Evolutionary conservation across 2,113 vertebrate genomes (phyloP), one percentile per base, ranked within the genome.

Genomic region (Hipposideros armiger): DNA sequence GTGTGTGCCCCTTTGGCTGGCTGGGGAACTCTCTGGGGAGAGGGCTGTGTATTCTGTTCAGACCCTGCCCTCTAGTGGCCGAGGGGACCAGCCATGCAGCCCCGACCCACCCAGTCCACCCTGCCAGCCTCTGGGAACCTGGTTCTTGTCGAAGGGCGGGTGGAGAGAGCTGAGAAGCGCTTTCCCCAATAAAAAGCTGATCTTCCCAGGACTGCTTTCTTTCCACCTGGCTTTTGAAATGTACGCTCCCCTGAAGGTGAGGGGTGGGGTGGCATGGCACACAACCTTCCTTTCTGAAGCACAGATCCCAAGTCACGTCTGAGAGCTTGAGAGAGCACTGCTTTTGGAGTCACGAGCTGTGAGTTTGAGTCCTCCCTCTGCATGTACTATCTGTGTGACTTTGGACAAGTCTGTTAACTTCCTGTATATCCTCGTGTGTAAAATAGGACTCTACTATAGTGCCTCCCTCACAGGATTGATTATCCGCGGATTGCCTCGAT

Each of bases 31-130:
- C 78, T 58, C 58, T 10, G 11, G 40, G 56, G 66, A 83, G n/a
- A 45, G 0, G 7, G 14, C 72, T 56, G 2, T 62, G 70, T 36
- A 64, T 30, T 87, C 52, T 58, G 54, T 42, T 94, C 76, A 84
- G 42, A 32, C 26, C 22, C 91, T 82, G 86, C 93, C 91, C 93
- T 87, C 95, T 91, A 94, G 97, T 88, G 96, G 96, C 77, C 76
- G 11, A 74, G 22, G 45, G 32, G 15, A 58, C 26, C 1, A 24
- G 50, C 91, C 22, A 24, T 2, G 6, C 24, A 24, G 19, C 45
- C 60, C 32, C 11, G 20, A 20, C 80, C 69, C 1, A 17, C 28
- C 62, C 17, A 6, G 7, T 52, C 66, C 11, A 45, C 60, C 62
- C 36, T 58, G 47, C 50, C 91, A 40, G 32, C 56, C 58, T 92